Base-by-base conservation (phyloP, 2,888 invertebrate genomes). In the Merodon equestris region DNA sequence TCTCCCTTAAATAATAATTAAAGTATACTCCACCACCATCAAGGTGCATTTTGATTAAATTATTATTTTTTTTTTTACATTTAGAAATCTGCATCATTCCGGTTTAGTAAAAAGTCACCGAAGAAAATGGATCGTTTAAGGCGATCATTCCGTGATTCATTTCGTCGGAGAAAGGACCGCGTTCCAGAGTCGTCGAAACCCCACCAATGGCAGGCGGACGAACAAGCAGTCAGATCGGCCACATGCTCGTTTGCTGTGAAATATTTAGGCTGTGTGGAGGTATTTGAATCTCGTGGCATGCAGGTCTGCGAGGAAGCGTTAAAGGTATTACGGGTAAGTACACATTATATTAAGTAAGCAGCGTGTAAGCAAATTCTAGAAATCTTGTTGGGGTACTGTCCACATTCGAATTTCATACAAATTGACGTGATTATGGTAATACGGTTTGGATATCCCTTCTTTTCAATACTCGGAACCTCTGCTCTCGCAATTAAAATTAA, bases 271-370 rank as follows among this genome's bases (percentile, higher is more conserved):
- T 98, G 98, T 89, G 97, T 99, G 53, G 99, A 99, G 90, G 99
- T 99, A 42, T 99, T 97, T 90, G 99, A 99, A 90, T 98, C 98
- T 9, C 92, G 99, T 86, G 99, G 99, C 56, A 99, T 99, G 98
- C 97, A 98, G 90, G 97, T 99, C 75, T 99, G 99, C 91, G 99
- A 99, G 89, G 98, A 98, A 89, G 99, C 99, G 57, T 92, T 99
- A 81, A 99, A 98, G 91, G 96, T 97, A 83, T 92, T 99, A 81
- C 93, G 97, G 91, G 97, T 97, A 89, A 93, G 94, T 27, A 27
- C 27, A 27, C 27, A 27, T 7, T 27, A 4, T 27, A 27, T 27
- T 7, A 27, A 27, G 27, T 27, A 27, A 27, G 27, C 27, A 27
- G n/a, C n/a, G n/a, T n/a, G n/a, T n/a, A n/a, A n/a, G n/a, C n/a